Conservation (phyloP, 2,888 invertebrate species). For the Orthosia gothica region DNA sequence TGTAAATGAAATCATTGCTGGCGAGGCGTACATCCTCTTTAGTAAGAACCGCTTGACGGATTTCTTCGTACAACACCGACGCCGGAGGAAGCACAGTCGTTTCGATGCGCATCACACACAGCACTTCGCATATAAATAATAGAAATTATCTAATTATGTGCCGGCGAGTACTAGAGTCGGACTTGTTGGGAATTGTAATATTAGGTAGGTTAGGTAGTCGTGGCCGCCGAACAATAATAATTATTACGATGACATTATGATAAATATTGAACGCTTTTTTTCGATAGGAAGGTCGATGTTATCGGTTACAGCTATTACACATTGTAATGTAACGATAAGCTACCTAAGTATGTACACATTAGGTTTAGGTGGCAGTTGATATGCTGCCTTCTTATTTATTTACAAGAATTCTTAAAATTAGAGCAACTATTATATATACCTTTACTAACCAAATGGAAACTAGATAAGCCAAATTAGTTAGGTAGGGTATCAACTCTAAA, state of each 20-base stretch:
- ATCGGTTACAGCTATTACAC: slow-evolving; percentile 88
- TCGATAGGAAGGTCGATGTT: slow-evolving; percentile 87
- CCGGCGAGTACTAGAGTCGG: slow-evolving; percentile 81
- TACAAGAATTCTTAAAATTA: slow-evolving; percentile 57
- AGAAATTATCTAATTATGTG: slow-evolving; percentile 91
- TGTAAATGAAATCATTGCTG: slow-evolving; percentile 84
- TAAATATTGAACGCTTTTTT: slow-evolving; percentile 85
- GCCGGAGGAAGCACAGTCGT: slow-evolving; percentile 85
- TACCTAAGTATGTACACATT: slow-evolving; percentile 81
- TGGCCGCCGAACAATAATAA: slow-evolving; percentile 78
- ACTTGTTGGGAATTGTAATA: slow-evolving; percentile 86
- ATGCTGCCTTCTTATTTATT: slow-evolving; percentile 61
- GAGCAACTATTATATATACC: slow-evolving; percentile 9
- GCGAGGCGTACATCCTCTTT: slow-evolving; percentile 87
- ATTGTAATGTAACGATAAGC: slow-evolving; percentile 87
- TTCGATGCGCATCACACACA: slow-evolving; percentile 82
- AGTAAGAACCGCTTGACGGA: slow-evolving; percentile 81
- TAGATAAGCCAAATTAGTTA: background rate
- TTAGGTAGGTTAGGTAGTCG: slow-evolving; percentile 45
- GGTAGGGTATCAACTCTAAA: background rate
- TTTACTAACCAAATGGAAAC: slow-evolving; percentile 7
- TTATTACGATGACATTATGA: slow-evolving; percentile 83
- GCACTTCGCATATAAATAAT: slow-evolving; percentile 89
- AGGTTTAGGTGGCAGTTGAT: slow-evolving; percentile 68
- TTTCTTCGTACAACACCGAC: slow-evolving; percentile 81